Evolutionary conservation across 2,113 vertebrate species (phyloP).

Genomic region (Clarias batrachus): DNA sequence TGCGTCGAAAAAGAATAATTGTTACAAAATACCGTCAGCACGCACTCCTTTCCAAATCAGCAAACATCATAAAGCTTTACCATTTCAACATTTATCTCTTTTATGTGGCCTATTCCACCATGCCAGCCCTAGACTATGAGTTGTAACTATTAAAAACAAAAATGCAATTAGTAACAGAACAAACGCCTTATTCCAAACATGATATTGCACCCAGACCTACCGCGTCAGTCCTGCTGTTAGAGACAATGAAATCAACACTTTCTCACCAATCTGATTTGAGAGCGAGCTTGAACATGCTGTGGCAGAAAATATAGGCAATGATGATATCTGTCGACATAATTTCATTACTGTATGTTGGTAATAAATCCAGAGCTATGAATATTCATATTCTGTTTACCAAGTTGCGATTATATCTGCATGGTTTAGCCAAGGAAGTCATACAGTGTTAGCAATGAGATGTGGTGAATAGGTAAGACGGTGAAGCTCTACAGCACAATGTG

Average conservation of each 20-base stretch:
- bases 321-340: background rate
- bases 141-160: background rate
- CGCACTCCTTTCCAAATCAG: background rate
- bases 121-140: too few species aligned
- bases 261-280: background rate
- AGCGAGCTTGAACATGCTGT: background rate
- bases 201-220: background rate
- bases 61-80: background rate
- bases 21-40: background rate
- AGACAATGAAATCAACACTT: background rate
- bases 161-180: background rate
- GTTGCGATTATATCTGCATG: background rate
- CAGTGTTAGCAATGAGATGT: background rate
- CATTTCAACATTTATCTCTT: background rate
- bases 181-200: background rate
- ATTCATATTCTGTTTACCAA: background rate
- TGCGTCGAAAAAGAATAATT: background rate
- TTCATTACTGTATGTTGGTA: background rate
- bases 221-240: background rate
- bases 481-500: conserved; percentile 15
- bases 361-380: background rate
- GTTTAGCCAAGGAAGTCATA: background rate
- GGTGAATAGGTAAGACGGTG: background rate
- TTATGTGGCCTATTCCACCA: background rate
- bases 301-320: background rate